Conservation (phyloP, 2,888 invertebrate species). For the Ectropis crepuscularia region DNA sequence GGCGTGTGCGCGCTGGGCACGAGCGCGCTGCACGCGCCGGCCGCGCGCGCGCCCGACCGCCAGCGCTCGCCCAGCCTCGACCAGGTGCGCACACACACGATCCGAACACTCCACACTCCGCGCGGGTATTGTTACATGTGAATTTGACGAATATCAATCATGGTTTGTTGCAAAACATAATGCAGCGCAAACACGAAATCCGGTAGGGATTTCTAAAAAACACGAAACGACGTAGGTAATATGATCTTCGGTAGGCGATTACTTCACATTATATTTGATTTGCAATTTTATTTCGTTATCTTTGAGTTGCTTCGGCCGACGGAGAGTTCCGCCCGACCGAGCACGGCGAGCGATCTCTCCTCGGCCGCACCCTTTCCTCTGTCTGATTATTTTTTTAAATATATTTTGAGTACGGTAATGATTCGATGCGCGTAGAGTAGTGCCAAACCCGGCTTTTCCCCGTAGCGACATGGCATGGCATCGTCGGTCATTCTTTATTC, state of each 20-base stretch:
- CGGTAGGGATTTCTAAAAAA: background rate
- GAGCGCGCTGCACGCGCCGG: constrained; percentile 95
- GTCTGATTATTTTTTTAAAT: constrained; percentile 26
- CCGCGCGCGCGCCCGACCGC: constrained; percentile 87
- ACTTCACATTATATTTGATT: constrained; percentile 70
- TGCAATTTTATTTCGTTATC: constrained; percentile 65
- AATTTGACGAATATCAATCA: too few species aligned
- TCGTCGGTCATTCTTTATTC: constrained; percentile 66
- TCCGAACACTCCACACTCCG: background rate
- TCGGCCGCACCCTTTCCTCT: constrained; percentile 42
- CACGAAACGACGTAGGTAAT: constrained; percentile 15
- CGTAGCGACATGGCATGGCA: constrained; percentile 75
- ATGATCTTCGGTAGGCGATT: constrained; percentile 33
- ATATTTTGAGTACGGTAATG: constrained; percentile 26
- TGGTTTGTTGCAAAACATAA: too few species aligned
- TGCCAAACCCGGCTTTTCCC: constrained; percentile 66
- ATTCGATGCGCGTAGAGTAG: constrained; percentile 56
- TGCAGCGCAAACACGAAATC: background rate
- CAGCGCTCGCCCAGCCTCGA: constrained; percentile 94
- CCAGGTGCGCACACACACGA: constrained; percentile 87
- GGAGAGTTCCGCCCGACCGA: constrained; percentile 30
- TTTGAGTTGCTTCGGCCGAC: constrained; percentile 64
- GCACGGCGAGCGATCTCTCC: constrained; percentile 16
- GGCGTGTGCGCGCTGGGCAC: constrained; percentile 95
- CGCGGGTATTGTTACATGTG: background rate